Conservation (phyloP, 1,140 invertebrate genomes). For the Microplitis demolitor region DNA sequence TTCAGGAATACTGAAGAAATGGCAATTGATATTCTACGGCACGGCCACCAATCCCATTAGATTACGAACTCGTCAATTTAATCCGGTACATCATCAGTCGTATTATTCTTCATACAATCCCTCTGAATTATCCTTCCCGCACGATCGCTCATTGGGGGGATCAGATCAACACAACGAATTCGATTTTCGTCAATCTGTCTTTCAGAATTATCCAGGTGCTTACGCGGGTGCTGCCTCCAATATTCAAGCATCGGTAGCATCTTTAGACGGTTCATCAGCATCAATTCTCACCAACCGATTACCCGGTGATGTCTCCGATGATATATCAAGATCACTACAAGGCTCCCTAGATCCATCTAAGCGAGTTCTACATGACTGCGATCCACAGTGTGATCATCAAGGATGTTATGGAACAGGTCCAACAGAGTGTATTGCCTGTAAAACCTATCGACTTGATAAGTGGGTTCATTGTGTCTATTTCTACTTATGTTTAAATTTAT, state of each 20-base stretch:
- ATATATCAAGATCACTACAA: conserved; percentile 28
- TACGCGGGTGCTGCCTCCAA: conserved; percentile 73
- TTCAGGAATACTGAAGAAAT: conserved; percentile 80
- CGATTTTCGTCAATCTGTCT: conserved; percentile 64
- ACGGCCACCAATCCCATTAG: conserved; percentile 81
- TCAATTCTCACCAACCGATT: conserved; percentile 52
- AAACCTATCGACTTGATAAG: conserved; percentile 79
- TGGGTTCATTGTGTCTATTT: conserved; percentile 55
- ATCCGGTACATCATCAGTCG: conserved; percentile 59
- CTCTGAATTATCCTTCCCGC: conserved; percentile 28
- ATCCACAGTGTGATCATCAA: conserved; percentile 80
- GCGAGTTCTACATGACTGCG: conserved; percentile 75
- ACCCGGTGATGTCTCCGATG: conserved; percentile 42
- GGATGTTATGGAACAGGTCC: conserved; percentile 83
- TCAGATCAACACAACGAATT: conserved; percentile 35
- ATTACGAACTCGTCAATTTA: conserved; percentile 60
- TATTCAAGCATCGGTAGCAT: conserved; percentile 70
- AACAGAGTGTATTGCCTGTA: conserved; percentile 79
- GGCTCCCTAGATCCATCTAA: conserved; percentile 62
- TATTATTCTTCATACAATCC: conserved; percentile 60
- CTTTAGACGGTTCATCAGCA: conserved; percentile 68
- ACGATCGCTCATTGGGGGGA: conserved; percentile 5
- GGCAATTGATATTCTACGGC: conserved; percentile 93
- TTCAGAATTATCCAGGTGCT: conserved; percentile 73
- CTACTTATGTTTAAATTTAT: neutral